Conservation (phyloP, 2,113 vertebrate genomes). For the Edolisoma coerulescens region DNA sequence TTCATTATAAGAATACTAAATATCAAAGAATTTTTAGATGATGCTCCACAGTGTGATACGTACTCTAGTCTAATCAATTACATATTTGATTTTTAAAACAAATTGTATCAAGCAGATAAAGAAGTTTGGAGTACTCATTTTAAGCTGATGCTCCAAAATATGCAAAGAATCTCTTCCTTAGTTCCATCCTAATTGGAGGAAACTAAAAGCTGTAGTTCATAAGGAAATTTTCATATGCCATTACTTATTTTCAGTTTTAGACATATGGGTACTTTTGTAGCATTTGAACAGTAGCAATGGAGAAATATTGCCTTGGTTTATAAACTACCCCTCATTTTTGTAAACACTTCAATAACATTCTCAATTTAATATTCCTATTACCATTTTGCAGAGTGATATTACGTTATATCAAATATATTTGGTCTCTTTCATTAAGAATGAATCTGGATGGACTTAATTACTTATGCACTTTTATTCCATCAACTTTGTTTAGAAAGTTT, state of each 20-base stretch:
- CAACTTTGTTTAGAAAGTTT: background rate
- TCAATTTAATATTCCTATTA: background rate
- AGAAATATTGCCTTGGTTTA: background rate
- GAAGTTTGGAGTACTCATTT: background rate
- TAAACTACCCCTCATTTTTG: background rate
- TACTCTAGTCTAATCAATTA: background rate
- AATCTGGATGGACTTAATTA: background rate
- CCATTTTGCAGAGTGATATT: background rate
- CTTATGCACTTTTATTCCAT: background rate
- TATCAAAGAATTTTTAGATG: background rate
- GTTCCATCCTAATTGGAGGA: background rate
- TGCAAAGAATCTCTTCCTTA: background rate
- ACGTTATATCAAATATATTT: background rate
- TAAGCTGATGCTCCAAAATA: background rate
- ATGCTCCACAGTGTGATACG: background rate
- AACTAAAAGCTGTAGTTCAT: background rate
- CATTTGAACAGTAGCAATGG: background rate
- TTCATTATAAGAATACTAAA: background rate
- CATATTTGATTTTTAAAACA: slow-evolving; percentile 8
- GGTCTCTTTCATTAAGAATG: background rate
- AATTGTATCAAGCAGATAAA: background rate
- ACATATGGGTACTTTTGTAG: background rate
- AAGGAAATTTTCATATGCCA: background rate
- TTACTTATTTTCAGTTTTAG: background rate
- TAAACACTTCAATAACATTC: background rate